Evolutionary conservation across 2,113 vertebrate genomes (phyloP).

Genomic region (Heptranchias perlo): DNA sequence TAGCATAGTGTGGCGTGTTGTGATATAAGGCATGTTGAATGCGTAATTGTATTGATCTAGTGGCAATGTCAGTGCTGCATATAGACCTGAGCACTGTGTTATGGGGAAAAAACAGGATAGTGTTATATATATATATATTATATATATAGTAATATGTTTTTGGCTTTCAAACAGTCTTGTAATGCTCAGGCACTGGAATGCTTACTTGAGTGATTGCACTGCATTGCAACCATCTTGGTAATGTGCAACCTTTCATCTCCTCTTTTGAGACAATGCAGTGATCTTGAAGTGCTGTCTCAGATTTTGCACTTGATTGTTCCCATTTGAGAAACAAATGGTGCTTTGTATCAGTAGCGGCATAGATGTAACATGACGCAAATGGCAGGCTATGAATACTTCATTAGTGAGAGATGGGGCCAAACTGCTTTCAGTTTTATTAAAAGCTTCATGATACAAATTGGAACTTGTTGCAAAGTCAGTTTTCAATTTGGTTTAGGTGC

Average conservation of each 20-base stretch:
- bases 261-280: neutral
- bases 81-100: too few relatives aligned
- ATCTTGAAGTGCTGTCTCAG: neutral
- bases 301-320: neutral
- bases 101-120: too few relatives aligned
- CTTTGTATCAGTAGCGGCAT: neutral
- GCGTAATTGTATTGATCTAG: too few relatives aligned
- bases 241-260: conserved; percentile 4
- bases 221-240: neutral
- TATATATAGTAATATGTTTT: neutral
- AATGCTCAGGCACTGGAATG: neutral
- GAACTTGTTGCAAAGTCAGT: neutral
- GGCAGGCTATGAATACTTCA: neutral
- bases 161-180: neutral
- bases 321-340: conserved; percentile 11
- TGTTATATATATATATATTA: neutral
- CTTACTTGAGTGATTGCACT: neutral
- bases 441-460: neutral
- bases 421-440: neutral
- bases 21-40: neutral
- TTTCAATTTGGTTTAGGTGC: neutral
- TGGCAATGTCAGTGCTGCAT: too few relatives aligned
- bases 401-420: neutral
- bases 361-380: neutral
- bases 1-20: neutral